Evolutionary conservation across 2,797 vertebrate genomes (phyloP), one percentile per base, ranked within the genome.

Genomic region (Neoniphon sammara): DNA sequence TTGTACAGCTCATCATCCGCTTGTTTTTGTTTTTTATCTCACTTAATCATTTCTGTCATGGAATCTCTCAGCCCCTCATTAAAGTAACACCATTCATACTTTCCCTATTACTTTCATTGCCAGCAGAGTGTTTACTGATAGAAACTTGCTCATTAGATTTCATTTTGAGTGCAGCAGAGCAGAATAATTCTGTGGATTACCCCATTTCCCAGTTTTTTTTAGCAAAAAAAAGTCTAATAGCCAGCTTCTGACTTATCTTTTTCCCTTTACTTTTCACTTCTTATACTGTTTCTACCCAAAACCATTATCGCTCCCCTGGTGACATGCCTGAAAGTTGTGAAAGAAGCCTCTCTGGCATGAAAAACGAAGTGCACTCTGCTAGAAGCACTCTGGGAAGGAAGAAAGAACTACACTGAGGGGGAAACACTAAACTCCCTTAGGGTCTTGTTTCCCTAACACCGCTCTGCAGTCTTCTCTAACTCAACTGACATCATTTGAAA

Each of bases 91-190:
- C 14, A 42, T 78, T 55, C 49, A 74, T 18, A 21, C 61, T 53
- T 46, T 2, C 18, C 39, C 21, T 50, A 1, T 52, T 47, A 1
- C 53, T 34, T 18, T 66, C 9, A 54, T 5, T 31, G 2, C 21
- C 21, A 21, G 54, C 53, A 31, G 12, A n/a, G 73, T 77, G 59
- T 78, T 86, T 42, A 71, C 25, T 63, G n/a, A 65, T 49, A n/a
- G 42, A 18, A 31, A 60, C 15, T 55, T 23, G 54, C 77, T 85
- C 85, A 85, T 88, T 85, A 63, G 23, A 52, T 87, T 89, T 90
- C 76, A 39, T 63, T 18, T 68, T 11, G 15, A 44, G 77, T 50
- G 2, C 52, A 80, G 52, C 62, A 66, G 31, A 66, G 70, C 4
- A 0, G 7, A 39, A 63, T 15, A 62, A 69, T 70, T 2, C 7